Evolutionary conservation across 2,113 vertebrate species (phyloP).

Genomic region (Chrysemys picta): DNA sequence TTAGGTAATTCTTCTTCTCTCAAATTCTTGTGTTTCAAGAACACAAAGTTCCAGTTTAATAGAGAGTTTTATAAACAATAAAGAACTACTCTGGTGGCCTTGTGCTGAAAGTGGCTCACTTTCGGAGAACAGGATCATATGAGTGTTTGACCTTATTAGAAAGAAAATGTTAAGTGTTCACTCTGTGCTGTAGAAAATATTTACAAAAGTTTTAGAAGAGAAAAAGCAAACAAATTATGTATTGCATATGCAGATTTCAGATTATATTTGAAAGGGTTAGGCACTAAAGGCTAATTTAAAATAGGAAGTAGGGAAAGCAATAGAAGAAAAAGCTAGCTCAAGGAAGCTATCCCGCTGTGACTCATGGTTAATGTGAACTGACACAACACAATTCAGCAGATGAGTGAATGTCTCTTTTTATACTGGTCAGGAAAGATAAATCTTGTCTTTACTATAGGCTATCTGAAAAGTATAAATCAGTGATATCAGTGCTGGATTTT

Average conservation of each 20-base stretch:
- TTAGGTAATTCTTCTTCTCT: neutral
- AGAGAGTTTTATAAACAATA: neutral
- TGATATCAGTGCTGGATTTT: neutral
- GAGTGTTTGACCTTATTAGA: rapidly evolving
- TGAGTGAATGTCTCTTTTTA: neutral
- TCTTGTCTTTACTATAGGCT: neutral
- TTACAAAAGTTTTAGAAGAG: neutral
- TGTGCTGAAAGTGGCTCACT: neutral
- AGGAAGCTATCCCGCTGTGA: neutral
- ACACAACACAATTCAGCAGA: neutral
- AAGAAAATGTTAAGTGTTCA: neutral
- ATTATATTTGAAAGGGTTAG: neutral
- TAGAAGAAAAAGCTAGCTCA: neutral
- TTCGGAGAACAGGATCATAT: neutral
- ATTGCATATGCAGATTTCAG: neutral
- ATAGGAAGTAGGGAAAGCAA: neutral
- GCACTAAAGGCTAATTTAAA: neutral
- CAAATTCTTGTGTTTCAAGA: neutral
- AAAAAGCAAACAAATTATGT: neutral
- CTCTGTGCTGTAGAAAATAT: neutral
- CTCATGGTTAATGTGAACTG: neutral
- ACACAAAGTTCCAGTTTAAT: neutral
- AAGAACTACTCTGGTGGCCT: neutral
- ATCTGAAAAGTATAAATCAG: neutral
- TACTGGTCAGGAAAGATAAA: neutral